Conservation (phyloP, 2,113 vertebrate genomes). For the Podiceps cristatus region DNA sequence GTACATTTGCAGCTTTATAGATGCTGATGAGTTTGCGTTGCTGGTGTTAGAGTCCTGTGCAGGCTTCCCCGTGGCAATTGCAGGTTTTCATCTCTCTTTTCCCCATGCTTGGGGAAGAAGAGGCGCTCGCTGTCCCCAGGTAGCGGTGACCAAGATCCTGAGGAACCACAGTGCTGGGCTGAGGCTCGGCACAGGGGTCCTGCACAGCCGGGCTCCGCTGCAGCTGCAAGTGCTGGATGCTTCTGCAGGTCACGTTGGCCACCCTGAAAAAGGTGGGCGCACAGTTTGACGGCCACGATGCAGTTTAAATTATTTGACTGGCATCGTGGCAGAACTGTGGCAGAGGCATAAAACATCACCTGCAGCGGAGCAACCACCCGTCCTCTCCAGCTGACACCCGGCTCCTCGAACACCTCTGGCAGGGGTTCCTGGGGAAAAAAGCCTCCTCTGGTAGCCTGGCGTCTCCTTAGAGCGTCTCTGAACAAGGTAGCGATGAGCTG, state of each 20-base stretch:
- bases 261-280: neutral
- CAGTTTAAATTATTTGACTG: neutral
- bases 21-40: rapidly evolving
- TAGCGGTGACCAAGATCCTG: neutral
- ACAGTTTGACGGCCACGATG: neutral
- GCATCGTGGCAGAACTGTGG: neutral
- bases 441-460: neutral
- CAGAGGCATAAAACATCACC: neutral
- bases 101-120: rapidly evolving
- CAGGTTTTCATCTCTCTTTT: neutral
- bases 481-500: neutral
- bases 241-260: rapidly evolving
- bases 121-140: rapidly evolving
- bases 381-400: neutral
- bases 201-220: neutral
- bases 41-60: neutral
- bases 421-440: neutral
- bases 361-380: neutral
- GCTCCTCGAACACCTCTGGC: neutral
- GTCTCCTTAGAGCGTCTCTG: neutral
- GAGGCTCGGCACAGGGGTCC: neutral
- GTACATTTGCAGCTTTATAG: neutral
- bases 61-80: neutral
- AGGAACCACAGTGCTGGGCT: neutral
- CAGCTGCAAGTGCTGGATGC: neutral